These are phyloP conservation scores for Pseudorhombus dupliciocellatus DNA, from an alignment of 2,113 vertebrate genomes.

Conservation along the genomic window DNA sequence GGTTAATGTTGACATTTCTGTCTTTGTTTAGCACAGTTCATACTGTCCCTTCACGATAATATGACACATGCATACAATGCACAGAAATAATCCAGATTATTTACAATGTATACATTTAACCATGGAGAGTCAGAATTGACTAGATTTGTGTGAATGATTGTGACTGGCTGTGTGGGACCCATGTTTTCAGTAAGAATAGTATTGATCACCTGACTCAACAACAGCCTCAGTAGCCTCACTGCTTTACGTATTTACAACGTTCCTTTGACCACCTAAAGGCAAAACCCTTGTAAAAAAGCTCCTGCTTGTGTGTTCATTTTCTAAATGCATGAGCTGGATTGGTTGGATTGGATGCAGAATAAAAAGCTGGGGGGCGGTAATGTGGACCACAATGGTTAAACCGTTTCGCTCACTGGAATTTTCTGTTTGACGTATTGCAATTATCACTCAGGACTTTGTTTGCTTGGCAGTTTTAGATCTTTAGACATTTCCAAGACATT, in stretches of 20 bases:
- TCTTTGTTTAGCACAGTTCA: too few species aligned
- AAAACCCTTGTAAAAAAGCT: not conserved
- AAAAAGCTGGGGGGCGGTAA: not conserved
- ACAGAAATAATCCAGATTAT: too few species aligned
- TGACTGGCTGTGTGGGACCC: not conserved
- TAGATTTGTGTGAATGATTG: not conserved
- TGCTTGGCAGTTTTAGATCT: conserved; percentile 22
- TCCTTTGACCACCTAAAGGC: not conserved
- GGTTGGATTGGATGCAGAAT: not conserved
- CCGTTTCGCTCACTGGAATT: too few species aligned
- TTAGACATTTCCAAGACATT: conserved; percentile 39
- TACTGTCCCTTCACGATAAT: too few species aligned
- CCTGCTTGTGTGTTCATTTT: not conserved
- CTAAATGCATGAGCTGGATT: not conserved
- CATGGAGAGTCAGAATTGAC: not conserved
- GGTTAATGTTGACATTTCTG: not conserved
- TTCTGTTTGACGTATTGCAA: too few species aligned
- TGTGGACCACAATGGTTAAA: too few species aligned
- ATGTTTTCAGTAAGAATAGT: not conserved
- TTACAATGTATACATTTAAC: too few species aligned
- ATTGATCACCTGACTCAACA: not conserved
- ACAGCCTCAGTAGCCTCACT: too few species aligned
- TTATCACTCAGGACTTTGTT: conserved; percentile 3
- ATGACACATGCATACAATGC: too few species aligned
- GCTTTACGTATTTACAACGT: not conserved